phyloP scores from a whole-genome alignment of 2,888 invertebrate species.

The Lymantria monacha region DNA sequence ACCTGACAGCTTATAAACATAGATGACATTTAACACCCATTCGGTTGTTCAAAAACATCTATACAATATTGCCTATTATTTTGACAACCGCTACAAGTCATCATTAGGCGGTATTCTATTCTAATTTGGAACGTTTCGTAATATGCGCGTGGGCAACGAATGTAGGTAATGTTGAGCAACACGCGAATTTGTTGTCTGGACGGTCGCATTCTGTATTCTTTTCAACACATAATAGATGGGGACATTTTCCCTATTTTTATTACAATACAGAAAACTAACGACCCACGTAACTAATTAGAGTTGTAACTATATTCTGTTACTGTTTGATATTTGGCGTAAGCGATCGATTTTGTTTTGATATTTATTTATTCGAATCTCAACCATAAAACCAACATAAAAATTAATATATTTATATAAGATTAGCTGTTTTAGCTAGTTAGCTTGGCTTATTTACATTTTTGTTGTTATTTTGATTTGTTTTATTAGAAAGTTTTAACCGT shows the following conservation, averaged over 20 bases:
- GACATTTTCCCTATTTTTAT: background rate
- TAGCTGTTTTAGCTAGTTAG: too few relatives aligned
- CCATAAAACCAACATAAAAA: too few relatives aligned
- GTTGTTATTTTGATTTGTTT: too few relatives aligned
- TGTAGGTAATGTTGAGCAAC: constrained; percentile 51
- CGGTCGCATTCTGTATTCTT: background rate
- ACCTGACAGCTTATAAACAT: constrained; percentile 8
- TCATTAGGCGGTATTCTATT: constrained; percentile 57
- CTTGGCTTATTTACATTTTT: too few relatives aligned
- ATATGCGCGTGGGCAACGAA: constrained; percentile 41
- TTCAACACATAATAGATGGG: background rate
- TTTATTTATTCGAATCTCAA: too few relatives aligned
- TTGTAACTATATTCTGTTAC: too few relatives aligned
- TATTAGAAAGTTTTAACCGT: too few relatives aligned
- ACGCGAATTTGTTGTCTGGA: constrained; percentile 40
- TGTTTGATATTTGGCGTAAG: too few relatives aligned
- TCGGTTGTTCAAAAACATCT: constrained; percentile 12
- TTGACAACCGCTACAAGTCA: constrained; percentile 39
- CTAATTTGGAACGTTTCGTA: constrained; percentile 60
- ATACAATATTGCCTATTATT: constrained; percentile 38
- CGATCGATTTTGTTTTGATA: too few relatives aligned
- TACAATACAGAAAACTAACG: background rate
- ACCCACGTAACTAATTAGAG: too few relatives aligned
- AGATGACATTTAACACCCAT: constrained; percentile 26
- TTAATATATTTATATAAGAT: too few relatives aligned